These are phyloP conservation scores for Drosophila borborema DNA, from an alignment of 2,888 invertebrate species.

Conservation along the genomic window DNA sequence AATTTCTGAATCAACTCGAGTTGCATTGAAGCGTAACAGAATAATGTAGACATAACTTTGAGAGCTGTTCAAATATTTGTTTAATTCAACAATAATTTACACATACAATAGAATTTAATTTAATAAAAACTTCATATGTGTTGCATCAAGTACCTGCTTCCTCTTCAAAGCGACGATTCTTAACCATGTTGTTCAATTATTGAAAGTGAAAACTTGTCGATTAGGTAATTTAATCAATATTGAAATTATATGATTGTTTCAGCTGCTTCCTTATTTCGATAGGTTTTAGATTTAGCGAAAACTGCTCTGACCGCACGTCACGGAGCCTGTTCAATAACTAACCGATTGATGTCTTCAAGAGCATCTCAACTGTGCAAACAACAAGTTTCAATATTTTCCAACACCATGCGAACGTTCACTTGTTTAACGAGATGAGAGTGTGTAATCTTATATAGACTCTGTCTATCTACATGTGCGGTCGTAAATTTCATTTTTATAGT, in stretches of 20 bases:
- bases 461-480: constrained; percentile 5
- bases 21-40: constrained; percentile 20
- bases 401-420: constrained; percentile 12
- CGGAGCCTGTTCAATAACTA: constrained; percentile 76
- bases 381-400: constrained; percentile 5
- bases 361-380: constrained; percentile 31
- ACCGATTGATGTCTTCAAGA: constrained; percentile 59
- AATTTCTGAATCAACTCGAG: not conserved
- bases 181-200: constrained; percentile 65
- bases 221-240: constrained; percentile 12
- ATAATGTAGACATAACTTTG: not conserved
- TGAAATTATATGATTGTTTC: not conserved
- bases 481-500: constrained; percentile 8
- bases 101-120: not conserved
- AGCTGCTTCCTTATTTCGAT: not conserved
- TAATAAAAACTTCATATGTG: not conserved
- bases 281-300: not conserved
- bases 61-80: constrained; percentile 17
- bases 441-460: constrained; percentile 9
- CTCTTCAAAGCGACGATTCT: constrained; percentile 82
- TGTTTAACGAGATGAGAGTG: constrained; percentile 27
- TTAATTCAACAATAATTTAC: not conserved
- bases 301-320: constrained; percentile 45
- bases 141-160: constrained; percentile 69
- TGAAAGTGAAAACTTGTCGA: constrained; percentile 6